Evolutionary conservation across 2,888 invertebrate genomes (phyloP), one percentile per base, ranked within the genome.

Genomic region (Flexamia atlantica): DNA sequence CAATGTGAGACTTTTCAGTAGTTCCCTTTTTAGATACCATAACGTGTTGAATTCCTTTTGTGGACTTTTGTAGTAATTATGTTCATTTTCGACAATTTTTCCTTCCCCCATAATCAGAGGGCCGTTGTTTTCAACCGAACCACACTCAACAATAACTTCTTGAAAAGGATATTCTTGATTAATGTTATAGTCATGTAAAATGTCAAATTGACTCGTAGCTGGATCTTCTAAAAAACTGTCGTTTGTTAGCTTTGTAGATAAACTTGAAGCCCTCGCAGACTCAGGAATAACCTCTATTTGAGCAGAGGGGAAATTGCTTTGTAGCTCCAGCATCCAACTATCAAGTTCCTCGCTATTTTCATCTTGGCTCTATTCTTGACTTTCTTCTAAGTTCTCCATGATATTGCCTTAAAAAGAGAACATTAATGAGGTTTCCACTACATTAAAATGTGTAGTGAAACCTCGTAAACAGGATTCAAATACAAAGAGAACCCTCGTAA

Each of bases 361-460:
- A 40, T 57, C 57, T 50, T 50, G 9, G 17, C 50, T 50, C 50
- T 10, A 17, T 17, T 50, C 9, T 50, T 50, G 50, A 50, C 50
- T 50, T 2, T 3, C 17, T 50, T 50, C 50, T 3, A 12, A 50
- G 17, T 3, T 7, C 5, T 50, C 50, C 50, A 50, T 50, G n/a
- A n/a, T n/a, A 10, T 42, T 50, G 2, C 17, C 17, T n/a, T 3
- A 50, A 50, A 50, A 50, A 50, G 9, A 50, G 17, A 7, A 7
- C 50, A 10, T 50, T 50, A 17, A 50, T 50, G 50, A 50, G 50
- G 50, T 50, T 12, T 17, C 5, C 50, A 50, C 50, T 50, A 50
- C 50, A 10, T 50, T 7, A 12, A 50, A n/a, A 50, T 50, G 50
- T 50, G 50, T 50, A 50, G 50, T 50, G 50, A 50, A 50, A 50